These are phyloP conservation scores for Merodon equestris DNA, from an alignment of 2,888 invertebrate species.

Conservation along the genomic window DNA sequence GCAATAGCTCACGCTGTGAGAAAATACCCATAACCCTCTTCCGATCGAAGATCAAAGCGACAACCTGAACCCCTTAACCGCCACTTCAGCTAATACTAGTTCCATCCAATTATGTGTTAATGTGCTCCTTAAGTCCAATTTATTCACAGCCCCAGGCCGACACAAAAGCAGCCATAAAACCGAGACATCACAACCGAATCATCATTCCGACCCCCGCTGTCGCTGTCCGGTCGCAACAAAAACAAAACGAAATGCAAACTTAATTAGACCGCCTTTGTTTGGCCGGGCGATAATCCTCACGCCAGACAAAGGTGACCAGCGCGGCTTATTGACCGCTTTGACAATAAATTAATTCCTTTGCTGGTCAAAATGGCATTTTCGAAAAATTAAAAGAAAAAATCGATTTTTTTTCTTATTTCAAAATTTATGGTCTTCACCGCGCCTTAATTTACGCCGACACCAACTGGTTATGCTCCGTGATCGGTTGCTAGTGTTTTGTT, in stretches of 20 bases:
- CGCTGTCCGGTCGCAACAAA: too few relatives aligned
- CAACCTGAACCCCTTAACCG: too few relatives aligned
- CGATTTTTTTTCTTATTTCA: slow-evolving; percentile 11
- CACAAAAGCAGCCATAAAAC: neutral
- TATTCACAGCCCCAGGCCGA: slow-evolving; percentile 6
- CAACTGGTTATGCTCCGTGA: slow-evolving; percentile 62
- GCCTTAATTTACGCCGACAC: slow-evolving; percentile 67
- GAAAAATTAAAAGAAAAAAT: too few relatives aligned
- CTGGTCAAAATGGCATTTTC: slow-evolving; percentile 40
- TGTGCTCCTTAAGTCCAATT: neutral
- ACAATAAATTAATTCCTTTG: slow-evolving; percentile 59
- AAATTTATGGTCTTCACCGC: slow-evolving; percentile 49
- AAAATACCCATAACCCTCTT: too few relatives aligned
- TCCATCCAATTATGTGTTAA: slow-evolving; percentile 2
- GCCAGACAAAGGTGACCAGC: slow-evolving; percentile 52
- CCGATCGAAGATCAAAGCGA: too few relatives aligned
- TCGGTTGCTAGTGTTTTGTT: too few relatives aligned
- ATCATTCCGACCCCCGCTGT: neutral
- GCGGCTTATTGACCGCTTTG: slow-evolving; percentile 56
- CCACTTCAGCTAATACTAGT: neutral
- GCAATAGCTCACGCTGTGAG: too few relatives aligned
- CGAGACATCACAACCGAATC: neutral
- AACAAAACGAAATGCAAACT: slow-evolving; percentile 52
- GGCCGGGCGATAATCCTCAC: slow-evolving; percentile 49
- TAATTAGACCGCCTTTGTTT: slow-evolving; percentile 61